Evolutionary conservation across 2,888 invertebrate genomes (phyloP), one percentile per base, ranked within the genome.

Genomic region (Eudasyphora cyanicolor): DNA sequence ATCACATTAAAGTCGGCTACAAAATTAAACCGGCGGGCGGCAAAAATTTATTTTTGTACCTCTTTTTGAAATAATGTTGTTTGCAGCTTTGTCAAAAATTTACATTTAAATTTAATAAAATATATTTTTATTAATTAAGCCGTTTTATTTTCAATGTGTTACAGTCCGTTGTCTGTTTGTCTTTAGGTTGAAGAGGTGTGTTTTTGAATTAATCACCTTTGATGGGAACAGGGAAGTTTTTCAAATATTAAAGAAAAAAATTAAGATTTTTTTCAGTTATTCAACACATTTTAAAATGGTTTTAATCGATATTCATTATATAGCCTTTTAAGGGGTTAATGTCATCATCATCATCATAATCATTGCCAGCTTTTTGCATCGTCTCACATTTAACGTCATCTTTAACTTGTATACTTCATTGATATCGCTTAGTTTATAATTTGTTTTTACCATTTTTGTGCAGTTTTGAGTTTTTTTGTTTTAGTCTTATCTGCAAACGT

Each of bases 401-500:
- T 19, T 64, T n/a, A n/a, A n/a, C 19, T 35, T 62, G 3, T 21
- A 62, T 35, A 38, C 8, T 64, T 21, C 17, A 62, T 19, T 62
- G n/a, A 1, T 19, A 17, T 17, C 35, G 17, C 35, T 62, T n/a
- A n/a, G n/a, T 27, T 27, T 32, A 32, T 62, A 62, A 62, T 62
- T 29, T 17, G 62, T 64, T 19, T 35, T 35, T 64, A 35, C 64
- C 35, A 17, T 67, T 67, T 67, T 64, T 19, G 14, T 27, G 7
- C 0, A 35, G 64, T 10, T 64, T 8, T 38, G 21, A 3, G 10
- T 38, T 35, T 24, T 67, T 42, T 67, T 8, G 12, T 12, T 7
- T n/a, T 35, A 14, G 35, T 57, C 49, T 45, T 38, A 38, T 19
- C 24, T 78, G 75, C 79, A 76, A 82, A 69, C 76, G 54, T 32